Evolutionary conservation across 2,888 invertebrate genomes (phyloP).

Genomic region (Rosalia funebris): DNA sequence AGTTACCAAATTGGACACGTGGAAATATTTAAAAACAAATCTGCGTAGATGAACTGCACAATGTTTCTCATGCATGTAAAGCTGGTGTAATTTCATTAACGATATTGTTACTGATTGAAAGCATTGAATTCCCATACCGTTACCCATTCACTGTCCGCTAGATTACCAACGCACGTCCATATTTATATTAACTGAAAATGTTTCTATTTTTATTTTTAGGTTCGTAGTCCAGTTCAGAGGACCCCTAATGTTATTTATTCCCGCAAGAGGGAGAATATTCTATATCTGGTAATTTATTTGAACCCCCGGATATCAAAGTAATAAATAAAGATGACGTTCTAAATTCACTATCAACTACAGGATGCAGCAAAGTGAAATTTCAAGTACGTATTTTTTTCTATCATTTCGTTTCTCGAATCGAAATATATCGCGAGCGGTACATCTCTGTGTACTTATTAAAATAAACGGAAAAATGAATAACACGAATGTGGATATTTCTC

Average conservation of each 20-base stretch:
- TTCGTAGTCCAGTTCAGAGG: too few species aligned
- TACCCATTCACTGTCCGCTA: too few species aligned
- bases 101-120: too few species aligned
- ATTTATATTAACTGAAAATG: too few species aligned
- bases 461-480: not conserved
- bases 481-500: not conserved
- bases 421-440: not conserved
- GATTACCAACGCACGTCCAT: too few species aligned
- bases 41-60: too few species aligned
- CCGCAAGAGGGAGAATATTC: not conserved
- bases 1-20: too few species aligned
- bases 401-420: not conserved
- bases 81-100: too few species aligned
- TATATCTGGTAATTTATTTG: constrained; percentile 11
- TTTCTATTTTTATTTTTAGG: constrained; percentile 18
- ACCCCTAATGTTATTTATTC: not conserved
- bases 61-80: too few species aligned
- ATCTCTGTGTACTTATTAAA: too few species aligned
- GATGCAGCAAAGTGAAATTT: constrained; percentile 21
- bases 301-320: constrained; percentile 6
- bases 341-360: constrained; percentile 18
- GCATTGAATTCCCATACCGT: too few species aligned
- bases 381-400: constrained; percentile 12
- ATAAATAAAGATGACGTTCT: constrained; percentile 18
- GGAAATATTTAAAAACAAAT: too few species aligned